Evolutionary conservation across 2,888 invertebrate genomes (phyloP).

Genomic region (Chelonus formosanus): DNA sequence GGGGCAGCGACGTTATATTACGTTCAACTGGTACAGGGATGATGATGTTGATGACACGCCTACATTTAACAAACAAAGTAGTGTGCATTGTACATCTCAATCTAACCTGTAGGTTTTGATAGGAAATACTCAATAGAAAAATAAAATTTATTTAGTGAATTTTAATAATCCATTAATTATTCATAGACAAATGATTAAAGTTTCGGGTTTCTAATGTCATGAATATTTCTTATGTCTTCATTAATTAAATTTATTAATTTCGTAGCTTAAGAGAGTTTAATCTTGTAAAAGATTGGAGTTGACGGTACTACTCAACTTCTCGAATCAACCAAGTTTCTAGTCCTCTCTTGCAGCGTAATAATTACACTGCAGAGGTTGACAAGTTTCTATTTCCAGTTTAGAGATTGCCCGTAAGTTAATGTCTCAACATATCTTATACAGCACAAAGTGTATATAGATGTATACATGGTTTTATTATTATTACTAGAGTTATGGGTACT

Average conservation of each 20-base stretch:
- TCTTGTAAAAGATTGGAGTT: slow-evolving; percentile 4
- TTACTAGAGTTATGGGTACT: too few relatives aligned
- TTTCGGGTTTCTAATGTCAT: too few relatives aligned
- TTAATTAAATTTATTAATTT: too few relatives aligned
- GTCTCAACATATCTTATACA: slow-evolving; percentile 18
- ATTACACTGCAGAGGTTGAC: slow-evolving; percentile 27
- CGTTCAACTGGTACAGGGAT: not conserved
- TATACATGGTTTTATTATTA: too few relatives aligned
- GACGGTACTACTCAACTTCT: slow-evolving; percentile 17
- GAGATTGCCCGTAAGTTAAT: slow-evolving; percentile 20
- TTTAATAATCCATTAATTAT: too few relatives aligned
- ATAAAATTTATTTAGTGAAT: too few relatives aligned
- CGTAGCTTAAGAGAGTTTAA: not conserved
- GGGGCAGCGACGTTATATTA: slow-evolving; percentile 21
- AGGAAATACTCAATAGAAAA: too few relatives aligned
- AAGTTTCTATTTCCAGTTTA: slow-evolving; percentile 28
- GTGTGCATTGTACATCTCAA: not conserved
- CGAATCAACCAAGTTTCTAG: slow-evolving; percentile 12
- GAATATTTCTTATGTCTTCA: too few relatives aligned
- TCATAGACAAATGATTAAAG: too few relatives aligned
- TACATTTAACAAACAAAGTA: slow-evolving; percentile 7
- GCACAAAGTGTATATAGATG: not conserved
- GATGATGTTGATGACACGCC: slow-evolving; percentile 5
- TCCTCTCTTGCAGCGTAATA: slow-evolving; percentile 10
- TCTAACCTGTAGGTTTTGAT: not conserved